Percentiles rank a stretch among this genome's conserved stretches.
phyloP scores from a whole-genome alignment of 2,797 vertebrate genomes.

The Spinibarbus caldwelli region DNA sequence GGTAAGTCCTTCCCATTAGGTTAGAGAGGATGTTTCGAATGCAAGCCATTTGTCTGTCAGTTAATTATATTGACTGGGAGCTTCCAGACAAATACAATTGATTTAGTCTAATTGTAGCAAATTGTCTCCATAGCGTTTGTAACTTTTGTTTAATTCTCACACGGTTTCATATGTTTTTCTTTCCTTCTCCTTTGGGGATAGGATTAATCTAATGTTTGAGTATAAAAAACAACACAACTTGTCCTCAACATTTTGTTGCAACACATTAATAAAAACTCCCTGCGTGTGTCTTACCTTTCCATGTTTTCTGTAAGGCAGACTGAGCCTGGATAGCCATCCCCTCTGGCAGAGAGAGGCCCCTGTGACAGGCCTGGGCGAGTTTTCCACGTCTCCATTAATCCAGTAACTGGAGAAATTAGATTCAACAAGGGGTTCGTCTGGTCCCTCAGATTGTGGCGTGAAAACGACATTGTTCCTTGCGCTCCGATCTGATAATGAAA shows the following conservation, averaged over 20 bases:
- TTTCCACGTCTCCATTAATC: conserved; percentile 97
- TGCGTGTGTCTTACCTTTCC: conserved; percentile 78
- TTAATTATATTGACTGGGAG: neutral
- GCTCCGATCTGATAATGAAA: conserved; percentile 99
- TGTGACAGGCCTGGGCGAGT: conserved; percentile 81
- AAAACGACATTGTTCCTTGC: conserved; percentile 97
- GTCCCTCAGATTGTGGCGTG: conserved; percentile 91
- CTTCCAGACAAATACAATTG: neutral
- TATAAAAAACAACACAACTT: neutral
- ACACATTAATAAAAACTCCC: neutral
- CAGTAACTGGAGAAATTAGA: conserved; percentile 93
- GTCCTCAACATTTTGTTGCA: too few relatives aligned
- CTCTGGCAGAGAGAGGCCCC: conserved; percentile 83
- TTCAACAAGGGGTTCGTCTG: conserved; percentile 94
- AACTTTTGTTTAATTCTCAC: neutral
- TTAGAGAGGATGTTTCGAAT: neutral
- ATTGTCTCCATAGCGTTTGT: neutral
- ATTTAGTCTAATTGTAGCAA: neutral
- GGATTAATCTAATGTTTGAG: neutral
- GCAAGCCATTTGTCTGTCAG: conserved; percentile 9
- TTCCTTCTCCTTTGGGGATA: neutral
- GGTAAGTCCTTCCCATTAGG: neutral
- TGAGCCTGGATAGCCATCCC: conserved; percentile 91
- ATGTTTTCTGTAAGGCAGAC: conserved; percentile 94
- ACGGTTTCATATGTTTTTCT: neutral